Base-by-base conservation (phyloP, 37 sponge, comb jelly and placozoan species). In the Halichondria panicea region DNA sequence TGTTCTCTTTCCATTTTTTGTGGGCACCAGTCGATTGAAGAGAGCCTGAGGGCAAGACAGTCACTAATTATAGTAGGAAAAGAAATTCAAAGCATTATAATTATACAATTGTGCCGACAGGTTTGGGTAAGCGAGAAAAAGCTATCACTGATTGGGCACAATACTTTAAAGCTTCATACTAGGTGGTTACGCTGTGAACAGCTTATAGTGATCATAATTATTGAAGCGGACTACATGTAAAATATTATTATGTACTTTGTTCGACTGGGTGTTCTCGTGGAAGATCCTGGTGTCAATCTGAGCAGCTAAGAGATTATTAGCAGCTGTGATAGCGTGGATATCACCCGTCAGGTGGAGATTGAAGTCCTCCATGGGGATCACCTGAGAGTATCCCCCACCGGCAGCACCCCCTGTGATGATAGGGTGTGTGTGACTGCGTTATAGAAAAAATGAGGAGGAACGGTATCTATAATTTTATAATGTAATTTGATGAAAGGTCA, bases 291-390 rank as follows among this genome's bases (percentile, higher is more conserved):
- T 83, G 71, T 98, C 99, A 77, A 98, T 84, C 50, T 95, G 95
- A 48, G 99, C 99, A 37, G 99, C 99, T 1, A 92, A 73, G 19
- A 98, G 89, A 56, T 98, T 98, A 73, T 95, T 96, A 55, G 96
- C 91, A 67, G 99, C 94, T 22, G 99, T 90, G 42, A 98, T 95
- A 78, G 99, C 99, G 58, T 98, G 99, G 39, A 98, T 95, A 70
- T 98, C 99, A 33, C 99, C 99, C 18, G 99, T 98, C 66, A 98
- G 74, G 55, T 98, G 99, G 32, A 98, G 94, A 75, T 98, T 98
- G 84, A 98, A 95, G 68, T 95, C 97, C 61, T 98, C 99, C 99
- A 98, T 98, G 28, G 99, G 99, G 32, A 98, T 98, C 19, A 98
- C 99, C 77, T 98, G 99, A 0, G 94, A 93, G 69, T 98, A 98